Evolutionary conservation across 2,113 vertebrate genomes (phyloP).

Genomic region (Guaruba guarouba): DNA sequence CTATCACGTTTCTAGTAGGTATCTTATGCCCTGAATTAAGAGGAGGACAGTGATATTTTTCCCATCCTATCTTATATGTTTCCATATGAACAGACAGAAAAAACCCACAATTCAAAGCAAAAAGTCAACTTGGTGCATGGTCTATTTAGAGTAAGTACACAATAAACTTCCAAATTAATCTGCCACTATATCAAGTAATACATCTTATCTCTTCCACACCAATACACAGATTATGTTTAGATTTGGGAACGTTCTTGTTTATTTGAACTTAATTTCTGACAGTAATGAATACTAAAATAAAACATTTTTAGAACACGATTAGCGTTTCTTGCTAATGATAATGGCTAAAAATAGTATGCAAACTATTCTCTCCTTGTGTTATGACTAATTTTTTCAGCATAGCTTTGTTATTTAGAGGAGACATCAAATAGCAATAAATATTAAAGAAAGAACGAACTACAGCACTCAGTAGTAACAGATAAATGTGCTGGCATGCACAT

Average conservation of each 20-base stretch:
- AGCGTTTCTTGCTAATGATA: neutral
- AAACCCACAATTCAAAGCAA: neutral
- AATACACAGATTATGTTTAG: neutral
- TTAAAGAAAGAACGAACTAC: neutral
- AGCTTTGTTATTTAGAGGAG: neutral
- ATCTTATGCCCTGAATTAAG: neutral
- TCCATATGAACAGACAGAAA: neutral
- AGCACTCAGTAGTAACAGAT: neutral
- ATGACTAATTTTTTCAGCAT: neutral
- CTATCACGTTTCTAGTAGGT: neutral
- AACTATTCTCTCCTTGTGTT: neutral
- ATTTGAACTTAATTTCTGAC: neutral
- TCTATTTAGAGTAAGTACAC: neutral
- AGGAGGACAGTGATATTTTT: neutral
- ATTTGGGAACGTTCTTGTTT: neutral
- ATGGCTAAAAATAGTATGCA: neutral
- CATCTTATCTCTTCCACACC: neutral
- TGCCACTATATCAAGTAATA: neutral
- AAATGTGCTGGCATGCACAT: neutral
- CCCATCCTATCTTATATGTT: neutral
- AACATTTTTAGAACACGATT: neutral
- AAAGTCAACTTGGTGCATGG: neutral
- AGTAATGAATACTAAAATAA: neutral
- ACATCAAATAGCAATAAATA: neutral
- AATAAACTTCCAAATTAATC: neutral